These are phyloP conservation scores for Meloe dianella DNA, from an alignment of 2,888 invertebrate genomes.

Conservation along the genomic window DNA sequence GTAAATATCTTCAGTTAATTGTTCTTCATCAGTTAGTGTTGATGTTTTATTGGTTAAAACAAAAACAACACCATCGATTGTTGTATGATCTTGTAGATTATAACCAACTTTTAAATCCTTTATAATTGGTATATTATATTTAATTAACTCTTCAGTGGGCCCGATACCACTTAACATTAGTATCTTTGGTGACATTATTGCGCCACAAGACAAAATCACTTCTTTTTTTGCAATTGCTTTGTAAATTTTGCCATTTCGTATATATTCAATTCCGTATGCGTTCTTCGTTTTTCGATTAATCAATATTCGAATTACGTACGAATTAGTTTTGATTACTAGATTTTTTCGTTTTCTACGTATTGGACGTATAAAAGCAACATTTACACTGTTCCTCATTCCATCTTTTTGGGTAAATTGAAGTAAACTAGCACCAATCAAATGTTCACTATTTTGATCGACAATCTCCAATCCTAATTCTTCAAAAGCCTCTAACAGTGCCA, in stretches of 20 bases:
- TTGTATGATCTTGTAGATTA: slow-evolving; percentile 79
- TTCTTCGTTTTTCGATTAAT: slow-evolving; percentile 63
- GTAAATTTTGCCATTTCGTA: slow-evolving; percentile 59
- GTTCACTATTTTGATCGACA: slow-evolving; percentile 65
- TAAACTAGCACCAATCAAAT: slow-evolving; percentile 68
- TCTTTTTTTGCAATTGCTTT: slow-evolving; percentile 65
- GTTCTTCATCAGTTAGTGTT: slow-evolving; percentile 58
- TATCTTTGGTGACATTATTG: slow-evolving; percentile 69
- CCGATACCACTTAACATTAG: slow-evolving; percentile 73
- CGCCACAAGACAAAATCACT: slow-evolving; percentile 67
- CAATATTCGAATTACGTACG: slow-evolving; percentile 65
- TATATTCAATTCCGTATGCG: slow-evolving; percentile 64
- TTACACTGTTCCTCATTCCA: slow-evolving; percentile 68
- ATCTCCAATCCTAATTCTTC: slow-evolving; percentile 67
- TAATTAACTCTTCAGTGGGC: slow-evolving; percentile 63
- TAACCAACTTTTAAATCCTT: slow-evolving; percentile 73
- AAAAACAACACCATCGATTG: slow-evolving; percentile 66
- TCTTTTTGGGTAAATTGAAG: slow-evolving; percentile 68
- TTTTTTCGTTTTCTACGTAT: slow-evolving; percentile 64
- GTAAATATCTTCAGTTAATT: slow-evolving; percentile 58
- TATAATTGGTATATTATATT: slow-evolving; percentile 64
- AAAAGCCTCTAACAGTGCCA: slow-evolving; percentile 66
- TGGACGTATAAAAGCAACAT: slow-evolving; percentile 71
- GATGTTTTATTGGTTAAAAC: slow-evolving; percentile 65
- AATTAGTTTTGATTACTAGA: slow-evolving; percentile 62